Conservation (phyloP, 2,113 vertebrate species). For the Origma solitaria region DNA sequence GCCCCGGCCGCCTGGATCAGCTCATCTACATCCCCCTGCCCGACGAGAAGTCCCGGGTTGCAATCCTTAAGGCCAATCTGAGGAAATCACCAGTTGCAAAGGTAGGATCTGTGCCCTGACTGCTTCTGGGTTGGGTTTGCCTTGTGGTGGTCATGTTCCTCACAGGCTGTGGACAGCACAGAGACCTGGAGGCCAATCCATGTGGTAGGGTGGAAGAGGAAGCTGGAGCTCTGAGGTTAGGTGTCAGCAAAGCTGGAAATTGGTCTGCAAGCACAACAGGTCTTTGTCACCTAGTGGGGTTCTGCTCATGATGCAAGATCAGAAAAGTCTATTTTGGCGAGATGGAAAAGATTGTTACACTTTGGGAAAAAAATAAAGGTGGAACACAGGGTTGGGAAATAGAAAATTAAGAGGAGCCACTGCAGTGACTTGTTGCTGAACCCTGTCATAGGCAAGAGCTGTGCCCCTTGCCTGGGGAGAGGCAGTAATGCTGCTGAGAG, state of each 20-base stretch:
- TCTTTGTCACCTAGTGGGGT: background rate
- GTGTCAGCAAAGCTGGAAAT: background rate
- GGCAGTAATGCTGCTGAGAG: background rate
- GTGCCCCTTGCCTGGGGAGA: background rate
- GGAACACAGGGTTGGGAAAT: background rate
- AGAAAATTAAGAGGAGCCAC: background rate
- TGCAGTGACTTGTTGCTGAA: background rate
- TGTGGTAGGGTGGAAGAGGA: accelerated
- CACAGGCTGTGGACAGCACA: background rate
- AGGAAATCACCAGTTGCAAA: slow-evolving; percentile 97
- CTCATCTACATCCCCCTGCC: slow-evolving; percentile 98
- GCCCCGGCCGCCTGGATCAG: slow-evolving; percentile 94
- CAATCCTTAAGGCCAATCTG: slow-evolving; percentile 96
- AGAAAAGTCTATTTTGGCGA: background rate
- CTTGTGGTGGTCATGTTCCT: accelerated
- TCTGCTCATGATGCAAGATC: background rate
- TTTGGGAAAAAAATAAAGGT: background rate
- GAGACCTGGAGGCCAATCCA: background rate
- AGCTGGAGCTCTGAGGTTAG: background rate
- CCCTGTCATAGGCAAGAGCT: background rate
- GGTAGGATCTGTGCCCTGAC: slow-evolving; percentile 59
- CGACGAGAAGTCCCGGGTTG: slow-evolving; percentile 94
- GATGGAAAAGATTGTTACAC: background rate
- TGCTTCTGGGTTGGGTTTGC: background rate
- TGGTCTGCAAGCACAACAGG: background rate